Evolutionary conservation across 2,797 vertebrate genomes (phyloP).

Genomic region (Chromobotia macracanthus): DNA sequence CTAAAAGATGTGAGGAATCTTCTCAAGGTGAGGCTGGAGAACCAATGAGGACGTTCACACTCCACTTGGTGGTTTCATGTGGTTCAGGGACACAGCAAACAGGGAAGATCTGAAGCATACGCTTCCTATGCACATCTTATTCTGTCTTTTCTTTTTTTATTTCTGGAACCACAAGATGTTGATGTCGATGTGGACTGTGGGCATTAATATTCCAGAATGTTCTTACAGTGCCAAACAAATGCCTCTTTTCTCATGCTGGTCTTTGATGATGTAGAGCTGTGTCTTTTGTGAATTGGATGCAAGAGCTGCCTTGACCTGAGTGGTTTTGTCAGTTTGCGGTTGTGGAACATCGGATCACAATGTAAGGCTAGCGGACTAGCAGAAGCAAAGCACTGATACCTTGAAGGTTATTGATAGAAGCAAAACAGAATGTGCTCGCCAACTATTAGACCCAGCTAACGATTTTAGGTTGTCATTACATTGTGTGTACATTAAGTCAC

Average conservation of each 20-base stretch:
- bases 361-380: background rate
- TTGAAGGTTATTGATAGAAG: slow-evolving; percentile 25
- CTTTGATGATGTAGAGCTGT: slow-evolving; percentile 24
- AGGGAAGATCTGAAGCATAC: slow-evolving; percentile 1
- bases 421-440: slow-evolving; percentile 4
- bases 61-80: background rate
- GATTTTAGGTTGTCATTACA: background rate
- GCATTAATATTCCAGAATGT: slow-evolving; percentile 54
- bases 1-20: slow-evolving; percentile 50
- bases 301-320: slow-evolving; percentile 53
- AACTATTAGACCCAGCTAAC: background rate
- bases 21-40: slow-evolving; percentile 29
- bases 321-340: slow-evolving; percentile 38
- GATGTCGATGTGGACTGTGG: slow-evolving; percentile 30
- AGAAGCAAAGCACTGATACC: slow-evolving; percentile 9
- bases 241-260: background rate
- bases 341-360: background rate
- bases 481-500: too few relatives aligned
- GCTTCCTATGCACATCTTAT: slow-evolving; percentile 36
- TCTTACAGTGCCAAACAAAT: slow-evolving; percentile 27
- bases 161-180: slow-evolving; percentile 42
- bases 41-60: background rate
- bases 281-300: slow-evolving; percentile 16
- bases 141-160: slow-evolving; percentile 27
- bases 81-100: slow-evolving; percentile 30